Evolutionary conservation across 2,113 vertebrate species (phyloP).

Genomic region (Tonatia bakeri): DNA sequence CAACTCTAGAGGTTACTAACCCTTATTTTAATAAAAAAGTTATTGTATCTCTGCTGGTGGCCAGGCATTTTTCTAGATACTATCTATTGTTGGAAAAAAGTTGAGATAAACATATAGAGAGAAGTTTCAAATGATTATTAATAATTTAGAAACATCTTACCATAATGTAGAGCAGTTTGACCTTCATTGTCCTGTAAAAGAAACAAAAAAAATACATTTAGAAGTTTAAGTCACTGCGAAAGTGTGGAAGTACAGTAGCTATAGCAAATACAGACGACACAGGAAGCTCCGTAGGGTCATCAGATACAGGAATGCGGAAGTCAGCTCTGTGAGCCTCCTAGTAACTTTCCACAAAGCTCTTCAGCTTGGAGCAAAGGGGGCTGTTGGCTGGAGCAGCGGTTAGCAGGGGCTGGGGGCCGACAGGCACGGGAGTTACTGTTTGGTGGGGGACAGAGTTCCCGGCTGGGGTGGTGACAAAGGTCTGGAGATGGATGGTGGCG

Average conservation of each 20-base stretch:
- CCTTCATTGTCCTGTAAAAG: constrained; percentile 93
- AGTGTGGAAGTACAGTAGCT: neutral
- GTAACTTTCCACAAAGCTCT: neutral
- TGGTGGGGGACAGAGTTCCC: neutral
- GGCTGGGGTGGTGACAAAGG: neutral
- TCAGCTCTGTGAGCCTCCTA: neutral
- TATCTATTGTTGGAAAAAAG: neutral
- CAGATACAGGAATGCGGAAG: neutral
- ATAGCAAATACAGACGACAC: neutral
- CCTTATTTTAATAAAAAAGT: neutral
- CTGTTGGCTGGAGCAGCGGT: neutral
- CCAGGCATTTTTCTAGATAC: neutral
- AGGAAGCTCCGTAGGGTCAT: neutral
- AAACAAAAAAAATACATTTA: constrained; percentile 73
- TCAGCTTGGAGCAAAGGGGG: neutral
- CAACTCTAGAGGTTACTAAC: constrained; percentile 5
- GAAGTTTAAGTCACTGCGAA: neutral
- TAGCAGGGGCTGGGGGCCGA: neutral
- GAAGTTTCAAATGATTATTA: neutral
- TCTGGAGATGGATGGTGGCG: neutral
- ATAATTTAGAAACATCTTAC: constrained; percentile 83
- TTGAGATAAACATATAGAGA: neutral
- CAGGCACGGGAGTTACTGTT: neutral
- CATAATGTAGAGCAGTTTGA: constrained; percentile 97
- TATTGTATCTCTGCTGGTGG: neutral